Evolutionary conservation across 2,888 invertebrate species (phyloP), one percentile per base, ranked within the genome.

Genomic region (Tetropium fuscum): DNA sequence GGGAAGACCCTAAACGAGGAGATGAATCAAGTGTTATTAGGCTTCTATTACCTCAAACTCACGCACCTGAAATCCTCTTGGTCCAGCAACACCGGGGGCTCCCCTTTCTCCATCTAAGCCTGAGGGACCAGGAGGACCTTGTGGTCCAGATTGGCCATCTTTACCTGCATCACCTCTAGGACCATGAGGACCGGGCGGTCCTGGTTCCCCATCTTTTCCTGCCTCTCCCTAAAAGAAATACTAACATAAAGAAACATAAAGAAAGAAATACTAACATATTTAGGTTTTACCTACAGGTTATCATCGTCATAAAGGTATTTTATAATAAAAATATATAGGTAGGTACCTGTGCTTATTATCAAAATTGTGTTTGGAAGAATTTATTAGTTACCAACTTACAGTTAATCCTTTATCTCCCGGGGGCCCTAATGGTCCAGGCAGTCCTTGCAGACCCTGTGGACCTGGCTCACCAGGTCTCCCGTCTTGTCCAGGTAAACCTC

Each of bases 381-480:
- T 19, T 10, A 7, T 4, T 13, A n/a, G 0, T 30, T 19, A 3
- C 10, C 3, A 51, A 74, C 80, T 81, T 82, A 90, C 92, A 68
- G 87, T 85, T 69, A 89, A 83, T 67, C 93, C 93, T 77, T 90
- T 87, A 73, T 92, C 91, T 61, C 94, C 94, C n/a, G 89, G 87
- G 13, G 87, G 84, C 43, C 94, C 94, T 72, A 91, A 85, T 1
- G 89, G 86, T 41, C 94, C 94, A 40, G 91, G 92, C 11, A 91
- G 82, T 22, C 95, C 95, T 82, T 91, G 90, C 13, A 91, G 82
- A 10, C 95, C 95, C 76, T 89, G 89, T 8, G 87, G 83, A 36
- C 95, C 95, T 72, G 90, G 89, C 74, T 93, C 94, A 16, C 95
- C 95, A 8, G 92, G 87, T 76, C 91, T 91, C 3, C 95, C 95